Evolutionary conservation across 2,888 invertebrate species (phyloP), one percentile per base, ranked within the genome.

Genomic region (Eutolmus rufibarbis): DNA sequence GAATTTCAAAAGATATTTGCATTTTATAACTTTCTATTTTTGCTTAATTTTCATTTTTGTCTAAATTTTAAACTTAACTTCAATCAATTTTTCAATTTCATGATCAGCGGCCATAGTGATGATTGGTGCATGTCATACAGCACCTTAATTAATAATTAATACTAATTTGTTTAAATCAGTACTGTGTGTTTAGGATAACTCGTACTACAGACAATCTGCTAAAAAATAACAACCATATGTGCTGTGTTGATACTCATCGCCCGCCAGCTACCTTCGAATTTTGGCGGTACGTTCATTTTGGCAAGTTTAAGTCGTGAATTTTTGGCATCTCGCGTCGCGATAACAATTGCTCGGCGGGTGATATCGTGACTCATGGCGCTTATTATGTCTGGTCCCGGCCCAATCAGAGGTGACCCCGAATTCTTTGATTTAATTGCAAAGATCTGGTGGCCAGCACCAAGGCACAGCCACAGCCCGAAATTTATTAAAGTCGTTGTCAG

Each of bases 341-440:
- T 82, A 82, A 82, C 66, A 82, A 82, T 82, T 81, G 57, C 31
- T 37, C 34, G 51, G 19, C 57, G 56, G 82, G 31, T 37, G 57
- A 37, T 31, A 57, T 82, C 82, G 82, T 82, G 82, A 82, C 82
- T 82, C 66, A 57, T 81, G 43, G 14, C 81, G 23, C 56, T 81
- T 56, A 57, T 82, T 57, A 82, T 37, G 19, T 82, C 82, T 82
- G 57, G 28, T 66, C 28, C 9, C 9, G 2, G 23, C 9, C 66
- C 66, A 66, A 66, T 66, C 66, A 66, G 28, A 23, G 14, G 43
- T 78, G 46, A 43, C 43, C 78, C 78, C 43, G 78, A 37, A 40
- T 43, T 43, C 37, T 40, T 78, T 43, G 78, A 78, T 78, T 43
- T 78, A 43, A 78, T 78, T 78, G 78, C 78, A 43, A 43, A 78